Conservation (phyloP, 1,140 invertebrate genomes). For the Helicoverpa zea region DNA sequence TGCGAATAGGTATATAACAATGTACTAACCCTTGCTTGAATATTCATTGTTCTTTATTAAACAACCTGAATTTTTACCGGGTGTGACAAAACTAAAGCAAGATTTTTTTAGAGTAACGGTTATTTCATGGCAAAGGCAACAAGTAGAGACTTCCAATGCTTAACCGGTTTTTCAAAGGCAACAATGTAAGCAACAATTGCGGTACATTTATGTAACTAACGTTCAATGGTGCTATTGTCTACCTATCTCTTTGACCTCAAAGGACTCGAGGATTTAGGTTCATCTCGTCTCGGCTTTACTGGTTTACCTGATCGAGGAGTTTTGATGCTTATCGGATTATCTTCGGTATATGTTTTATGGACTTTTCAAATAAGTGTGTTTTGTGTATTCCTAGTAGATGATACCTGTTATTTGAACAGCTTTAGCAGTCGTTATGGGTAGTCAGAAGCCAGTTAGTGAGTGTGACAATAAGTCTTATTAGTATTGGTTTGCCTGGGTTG, state of each 20-base stretch:
- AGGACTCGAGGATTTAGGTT: background rate
- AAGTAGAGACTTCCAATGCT: background rate
- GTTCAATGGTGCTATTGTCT: slow-evolving; percentile 25
- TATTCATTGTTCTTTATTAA: background rate
- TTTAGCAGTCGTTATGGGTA: no score
- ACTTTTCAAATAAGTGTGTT: background rate
- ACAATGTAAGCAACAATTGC: slow-evolving; percentile 22
- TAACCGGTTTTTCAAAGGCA: slow-evolving; percentile 3
- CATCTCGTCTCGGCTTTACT: background rate
- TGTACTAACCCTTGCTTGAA: background rate
- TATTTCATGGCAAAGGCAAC: slow-evolving; percentile 31
- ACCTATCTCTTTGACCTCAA: slow-evolving; percentile 26
- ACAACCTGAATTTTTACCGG: background rate
- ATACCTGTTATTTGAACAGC: no score
- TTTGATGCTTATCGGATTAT: background rate
- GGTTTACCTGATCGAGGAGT: slow-evolving; percentile 4
- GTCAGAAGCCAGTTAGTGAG: no score
- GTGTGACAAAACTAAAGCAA: background rate
- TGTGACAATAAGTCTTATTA: no score
- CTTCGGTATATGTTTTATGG: background rate
- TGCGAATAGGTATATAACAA: background rate
- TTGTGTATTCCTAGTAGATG: background rate
- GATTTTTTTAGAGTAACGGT: background rate
- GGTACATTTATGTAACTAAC: slow-evolving; percentile 21
- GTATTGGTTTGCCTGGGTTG: no score